These are phyloP conservation scores for Passer montanus DNA, from an alignment of 2,113 vertebrate species.

Conservation along the genomic window DNA sequence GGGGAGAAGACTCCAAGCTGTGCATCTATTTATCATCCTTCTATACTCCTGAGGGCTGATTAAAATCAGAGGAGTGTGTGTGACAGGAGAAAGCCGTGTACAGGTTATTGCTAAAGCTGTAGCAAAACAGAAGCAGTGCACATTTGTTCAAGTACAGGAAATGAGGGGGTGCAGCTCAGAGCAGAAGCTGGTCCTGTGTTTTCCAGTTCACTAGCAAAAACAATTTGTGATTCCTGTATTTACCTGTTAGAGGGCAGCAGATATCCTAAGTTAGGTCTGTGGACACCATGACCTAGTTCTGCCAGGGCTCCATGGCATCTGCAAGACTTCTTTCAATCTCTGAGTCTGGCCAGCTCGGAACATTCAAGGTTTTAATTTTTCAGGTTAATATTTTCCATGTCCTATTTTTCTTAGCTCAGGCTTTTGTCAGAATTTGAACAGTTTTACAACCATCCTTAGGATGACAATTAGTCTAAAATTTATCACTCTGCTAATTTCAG, in stretches of 20 bases:
- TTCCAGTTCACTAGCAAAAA: not conserved
- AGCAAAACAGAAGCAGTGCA: fast-evolving
- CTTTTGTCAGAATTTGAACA: not conserved
- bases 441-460: not conserved
- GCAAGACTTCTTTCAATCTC: not conserved
- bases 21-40: not conserved
- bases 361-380: not conserved
- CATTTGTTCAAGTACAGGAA: not conserved
- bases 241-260: constrained; percentile 60
- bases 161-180: not conserved
- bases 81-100: not conserved
- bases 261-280: not conserved
- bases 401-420: not conserved
- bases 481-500: not conserved
- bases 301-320: not conserved
- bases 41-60: not conserved
- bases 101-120: not conserved
- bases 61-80: not conserved
- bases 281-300: not conserved
- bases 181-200: not conserved
- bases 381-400: not conserved
- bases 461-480: not conserved
- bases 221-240: not conserved
- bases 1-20: not conserved
- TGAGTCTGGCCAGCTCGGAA: not conserved